A percentile compares a stretch with the other conserved stretches of the same genome.
Evolutionary conservation across 2,888 invertebrate species (phyloP).

Genomic region (Therioaphis trifolii): DNA sequence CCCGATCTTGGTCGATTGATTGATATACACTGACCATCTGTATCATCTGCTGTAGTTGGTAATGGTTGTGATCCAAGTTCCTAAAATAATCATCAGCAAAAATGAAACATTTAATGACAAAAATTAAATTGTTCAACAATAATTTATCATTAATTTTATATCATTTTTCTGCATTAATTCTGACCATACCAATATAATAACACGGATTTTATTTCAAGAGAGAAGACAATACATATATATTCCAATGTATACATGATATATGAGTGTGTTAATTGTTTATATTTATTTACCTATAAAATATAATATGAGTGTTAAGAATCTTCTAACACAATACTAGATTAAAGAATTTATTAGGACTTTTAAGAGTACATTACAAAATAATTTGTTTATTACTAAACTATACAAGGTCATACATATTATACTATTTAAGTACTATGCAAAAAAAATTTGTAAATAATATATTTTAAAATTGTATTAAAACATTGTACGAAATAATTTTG

Average conservation of each 20-base stretch:
- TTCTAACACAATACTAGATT: neutral
- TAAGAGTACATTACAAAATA: too few species aligned
- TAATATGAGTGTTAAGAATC: neutral
- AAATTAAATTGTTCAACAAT: neutral
- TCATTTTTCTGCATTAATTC: neutral
- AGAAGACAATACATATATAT: neutral
- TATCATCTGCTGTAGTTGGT: slow-evolving; percentile 73
- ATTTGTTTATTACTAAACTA: too few species aligned
- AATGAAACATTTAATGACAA: neutral
- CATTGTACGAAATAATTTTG: too few species aligned
- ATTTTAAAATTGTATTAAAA: too few species aligned
- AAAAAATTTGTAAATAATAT: too few species aligned
- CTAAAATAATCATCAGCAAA: slow-evolving; percentile 69
- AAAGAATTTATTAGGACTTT: too few species aligned
- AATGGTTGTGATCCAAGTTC: slow-evolving; percentile 76
- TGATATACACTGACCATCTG: slow-evolving; percentile 67
- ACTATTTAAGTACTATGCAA: too few species aligned
- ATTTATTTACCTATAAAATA: too few species aligned
- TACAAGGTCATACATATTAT: too few species aligned
- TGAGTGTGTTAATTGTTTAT: too few species aligned
- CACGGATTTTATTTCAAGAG: neutral
- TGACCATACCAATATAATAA: neutral
- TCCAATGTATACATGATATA: too few species aligned
- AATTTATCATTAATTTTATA: neutral
- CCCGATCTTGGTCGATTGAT: slow-evolving; percentile 75